These are phyloP conservation scores for Selenia dentaria DNA, from an alignment of 2,888 invertebrate genomes.

Conservation along the genomic window DNA sequence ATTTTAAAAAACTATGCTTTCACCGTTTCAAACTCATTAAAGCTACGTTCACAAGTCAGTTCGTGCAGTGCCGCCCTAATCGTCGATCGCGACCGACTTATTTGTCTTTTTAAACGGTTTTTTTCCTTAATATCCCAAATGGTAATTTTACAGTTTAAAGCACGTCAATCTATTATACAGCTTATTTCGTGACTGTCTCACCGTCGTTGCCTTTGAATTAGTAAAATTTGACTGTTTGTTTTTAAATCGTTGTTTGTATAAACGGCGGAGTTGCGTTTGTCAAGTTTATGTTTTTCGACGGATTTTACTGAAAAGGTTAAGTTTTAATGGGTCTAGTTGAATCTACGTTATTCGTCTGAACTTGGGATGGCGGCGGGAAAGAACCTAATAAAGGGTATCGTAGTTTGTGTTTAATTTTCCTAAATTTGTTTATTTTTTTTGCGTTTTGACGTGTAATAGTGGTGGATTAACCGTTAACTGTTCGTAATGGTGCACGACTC, in stretches of 20 bases:
- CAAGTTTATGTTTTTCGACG: slow-evolving; percentile 7
- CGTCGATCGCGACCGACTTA: slow-evolving; percentile 44
- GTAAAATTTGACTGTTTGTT: slow-evolving; percentile 32
- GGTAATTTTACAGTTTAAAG: slow-evolving; percentile 64
- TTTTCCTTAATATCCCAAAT: slow-evolving; percentile 61
- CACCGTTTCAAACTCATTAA: slow-evolving; percentile 63
- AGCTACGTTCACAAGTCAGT: slow-evolving; percentile 55
- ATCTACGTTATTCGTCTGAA: no score
- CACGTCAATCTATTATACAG: slow-evolving; percentile 78
- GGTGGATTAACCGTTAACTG: no score
- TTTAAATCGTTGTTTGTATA: neutral
- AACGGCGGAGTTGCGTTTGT: slow-evolving; percentile 5
- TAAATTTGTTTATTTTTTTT: no score
- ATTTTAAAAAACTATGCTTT: slow-evolving; percentile 21
- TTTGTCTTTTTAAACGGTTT: slow-evolving; percentile 42
- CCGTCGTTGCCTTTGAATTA: slow-evolving; percentile 18
- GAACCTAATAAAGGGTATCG: no score
- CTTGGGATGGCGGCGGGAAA: no score
- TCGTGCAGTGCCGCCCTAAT: slow-evolving; percentile 61
- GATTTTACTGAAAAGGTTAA: no score
- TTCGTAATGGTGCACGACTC: no score
- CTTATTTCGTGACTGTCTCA: slow-evolving; percentile 70
- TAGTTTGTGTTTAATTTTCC: no score
- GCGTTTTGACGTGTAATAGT: no score
- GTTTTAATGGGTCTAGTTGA: no score